Conservation (phyloP, 2,113 vertebrate genomes). For the Thunnus thynnus region DNA sequence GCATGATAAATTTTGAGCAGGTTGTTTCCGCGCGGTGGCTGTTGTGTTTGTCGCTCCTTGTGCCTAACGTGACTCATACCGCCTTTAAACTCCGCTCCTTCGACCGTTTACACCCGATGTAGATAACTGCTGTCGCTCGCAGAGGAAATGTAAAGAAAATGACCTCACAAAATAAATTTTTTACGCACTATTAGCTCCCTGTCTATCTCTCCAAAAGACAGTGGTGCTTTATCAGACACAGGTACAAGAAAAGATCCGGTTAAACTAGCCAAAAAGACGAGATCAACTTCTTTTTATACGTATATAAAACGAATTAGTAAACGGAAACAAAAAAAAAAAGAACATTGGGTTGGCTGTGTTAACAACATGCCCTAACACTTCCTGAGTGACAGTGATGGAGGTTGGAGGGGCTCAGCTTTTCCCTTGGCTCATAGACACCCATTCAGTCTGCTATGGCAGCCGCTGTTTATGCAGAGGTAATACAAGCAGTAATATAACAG, state of each 20-base stretch:
- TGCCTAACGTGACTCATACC: conserved; percentile 65
- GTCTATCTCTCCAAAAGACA: background rate
- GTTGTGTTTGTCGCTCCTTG: conserved; percentile 75
- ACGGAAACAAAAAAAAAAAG: conserved; percentile 30
- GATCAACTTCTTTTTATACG: background rate
- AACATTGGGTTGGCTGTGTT: conserved; percentile 27
- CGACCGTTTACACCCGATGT: conserved; percentile 16
- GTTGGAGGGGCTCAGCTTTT: conserved; percentile 68
- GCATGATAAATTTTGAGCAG: conserved; percentile 93
- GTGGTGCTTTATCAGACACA: background rate
- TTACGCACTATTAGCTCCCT: background rate
- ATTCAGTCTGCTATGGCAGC: conserved; percentile 66
- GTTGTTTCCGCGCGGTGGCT: conserved; percentile 82
- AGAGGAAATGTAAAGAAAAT: conserved; percentile 10
- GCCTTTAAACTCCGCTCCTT: conserved; percentile 24
- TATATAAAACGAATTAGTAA: conserved; percentile 12
- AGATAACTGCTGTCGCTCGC: conserved; percentile 5
- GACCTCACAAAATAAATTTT: background rate
- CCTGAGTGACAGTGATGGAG: conserved; percentile 50
- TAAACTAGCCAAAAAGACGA: background rate
- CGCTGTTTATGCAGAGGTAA: conserved; percentile 77
- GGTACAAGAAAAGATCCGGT: background rate
- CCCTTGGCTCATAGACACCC: conserved; percentile 67
- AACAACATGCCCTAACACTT: conserved; percentile 37
- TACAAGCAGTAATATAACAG: conserved; percentile 78